Percentiles rank a stretch among this genome's conserved stretches.
These are phyloP conservation scores for Mesorhabditis spiculigera DNA, from an alignment of 2,888 invertebrate genomes.

Conservation along the genomic window DNA sequence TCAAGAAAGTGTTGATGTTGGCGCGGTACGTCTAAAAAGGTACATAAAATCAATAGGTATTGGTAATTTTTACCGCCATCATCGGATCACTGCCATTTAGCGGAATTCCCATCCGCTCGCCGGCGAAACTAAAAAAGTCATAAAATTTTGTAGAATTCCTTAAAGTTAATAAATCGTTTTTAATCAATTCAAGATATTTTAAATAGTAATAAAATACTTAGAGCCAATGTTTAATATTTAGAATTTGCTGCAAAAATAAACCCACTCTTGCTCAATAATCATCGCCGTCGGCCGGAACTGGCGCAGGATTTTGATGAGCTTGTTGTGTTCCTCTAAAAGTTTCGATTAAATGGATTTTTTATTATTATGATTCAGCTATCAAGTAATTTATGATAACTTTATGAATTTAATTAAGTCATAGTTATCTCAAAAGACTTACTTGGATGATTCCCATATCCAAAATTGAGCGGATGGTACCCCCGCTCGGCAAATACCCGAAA, in stretches of 20 bases:
- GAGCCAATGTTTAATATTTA: neutral
- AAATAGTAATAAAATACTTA: too few relatives aligned
- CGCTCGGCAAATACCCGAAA: neutral
- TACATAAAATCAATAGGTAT: neutral
- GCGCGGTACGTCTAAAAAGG: neutral
- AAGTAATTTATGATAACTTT: too few relatives aligned
- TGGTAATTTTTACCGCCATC: neutral
- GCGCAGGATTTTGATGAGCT: neutral
- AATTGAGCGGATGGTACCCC: neutral
- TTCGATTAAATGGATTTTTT: neutral
- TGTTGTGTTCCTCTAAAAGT: neutral
- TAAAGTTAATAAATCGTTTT: too few relatives aligned
- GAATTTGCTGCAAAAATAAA: neutral
- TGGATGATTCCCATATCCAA: neutral
- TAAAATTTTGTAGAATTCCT: too few relatives aligned
- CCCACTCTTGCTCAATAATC: slow-evolving; percentile 3
- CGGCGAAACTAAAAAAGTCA: neutral
- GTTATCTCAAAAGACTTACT: neutral
- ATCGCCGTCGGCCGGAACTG: neutral
- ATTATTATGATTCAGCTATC: too few relatives aligned
- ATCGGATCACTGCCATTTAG: neutral
- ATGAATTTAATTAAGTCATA: too few relatives aligned
- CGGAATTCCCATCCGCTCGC: neutral
- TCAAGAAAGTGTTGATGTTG: neutral
- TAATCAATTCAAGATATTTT: too few relatives aligned